Evolutionary conservation across 30 jellyfish, hydroid and myxozoan genomes (phyloP), one percentile per base, ranked within the genome.

Genomic region (Nemopilema nomurai): DNA sequence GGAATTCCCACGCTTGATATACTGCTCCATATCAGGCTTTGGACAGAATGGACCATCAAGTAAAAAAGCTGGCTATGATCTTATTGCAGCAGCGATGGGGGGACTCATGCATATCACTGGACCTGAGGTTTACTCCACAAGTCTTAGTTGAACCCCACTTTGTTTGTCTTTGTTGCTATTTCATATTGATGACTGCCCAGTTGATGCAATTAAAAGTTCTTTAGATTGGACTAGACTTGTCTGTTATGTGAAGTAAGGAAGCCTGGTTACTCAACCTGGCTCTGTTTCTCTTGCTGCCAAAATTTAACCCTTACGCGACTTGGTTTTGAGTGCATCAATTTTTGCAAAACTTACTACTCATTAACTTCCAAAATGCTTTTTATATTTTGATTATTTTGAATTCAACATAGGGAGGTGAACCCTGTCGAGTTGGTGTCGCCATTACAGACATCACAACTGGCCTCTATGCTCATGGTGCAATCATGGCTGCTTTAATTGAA

Each of bases 391-490:
- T 21, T 50, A 23, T 24, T 4, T 8, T 21, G 28, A 19, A 8
- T 9, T 74, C 1, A 8, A 62, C 21, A 16, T 68, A 83, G 92
- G 92, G 71, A 28, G 92, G 92, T 51, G 87, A 72, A 19, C 92
- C 92, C 30, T 69, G 86, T 53, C 86, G 92, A 16, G 87, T 50
- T 73, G 92, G 92, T 52, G 88, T 83, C 9, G 86, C 92, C 63
- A 67, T 72, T 21, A 83, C 92, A 16, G 92, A 83, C 30, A 83
- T 83, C 3, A 69, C 87, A 70, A 83, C 92, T 8, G 92, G 92
- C 28, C 79, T 83, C 63, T 83, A 52, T 53, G 92, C 92, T 18
- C 92, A 83, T 31, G 86, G 87, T 49, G 92, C 92, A 7, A 71
- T 83, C 67, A 31, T 83, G 77, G 87, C 92, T 20, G 92, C 92